A percentile compares a stretch with the other conserved stretches of the same genome.
These are phyloP conservation scores for Meiosimyza platycephala DNA, from an alignment of 2,888 invertebrate genomes.

Conservation along the genomic window DNA sequence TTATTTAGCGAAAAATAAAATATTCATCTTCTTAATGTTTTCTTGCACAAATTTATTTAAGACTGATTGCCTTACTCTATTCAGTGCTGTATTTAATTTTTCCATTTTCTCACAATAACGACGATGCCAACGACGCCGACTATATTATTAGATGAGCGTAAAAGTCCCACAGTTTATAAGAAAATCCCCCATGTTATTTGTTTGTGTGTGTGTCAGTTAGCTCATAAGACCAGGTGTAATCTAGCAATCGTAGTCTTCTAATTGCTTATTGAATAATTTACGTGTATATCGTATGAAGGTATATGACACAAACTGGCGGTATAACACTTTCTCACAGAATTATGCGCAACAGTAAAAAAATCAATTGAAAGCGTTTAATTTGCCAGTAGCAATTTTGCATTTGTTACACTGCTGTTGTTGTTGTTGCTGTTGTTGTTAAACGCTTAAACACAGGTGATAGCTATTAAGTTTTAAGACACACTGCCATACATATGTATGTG, in stretches of 20 bases:
- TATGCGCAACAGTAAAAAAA: neutral
- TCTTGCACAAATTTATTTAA: too few species aligned
- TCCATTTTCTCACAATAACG: neutral
- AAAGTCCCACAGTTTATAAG: neutral
- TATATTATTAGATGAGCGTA: neutral
- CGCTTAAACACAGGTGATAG: too few species aligned
- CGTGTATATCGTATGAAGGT: too few species aligned
- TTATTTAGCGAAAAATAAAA: too few species aligned
- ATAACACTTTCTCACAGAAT: too few species aligned
- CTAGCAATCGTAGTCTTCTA: neutral
- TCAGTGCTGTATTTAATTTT: too few species aligned
- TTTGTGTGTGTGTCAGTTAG: too few species aligned
- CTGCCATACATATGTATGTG: too few species aligned
- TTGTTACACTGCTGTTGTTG: neutral
- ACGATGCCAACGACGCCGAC: neutral
- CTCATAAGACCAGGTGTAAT: neutral
- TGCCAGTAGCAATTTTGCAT: neutral
- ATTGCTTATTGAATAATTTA: slow-evolving; percentile 1
- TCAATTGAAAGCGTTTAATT: slow-evolving; percentile 13
- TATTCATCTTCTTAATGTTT: too few species aligned
- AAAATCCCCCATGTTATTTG: neutral
- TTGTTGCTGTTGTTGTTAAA: slow-evolving; percentile 12
- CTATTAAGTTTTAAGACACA: too few species aligned
- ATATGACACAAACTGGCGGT: too few species aligned
- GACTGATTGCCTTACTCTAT: too few species aligned